A percentile compares a stretch with the other conserved stretches of the same genome.
These are phyloP conservation scores for Eulemur mongoz DNA, from an alignment of 2,797 vertebrate species.

Conservation along the genomic window DNA sequence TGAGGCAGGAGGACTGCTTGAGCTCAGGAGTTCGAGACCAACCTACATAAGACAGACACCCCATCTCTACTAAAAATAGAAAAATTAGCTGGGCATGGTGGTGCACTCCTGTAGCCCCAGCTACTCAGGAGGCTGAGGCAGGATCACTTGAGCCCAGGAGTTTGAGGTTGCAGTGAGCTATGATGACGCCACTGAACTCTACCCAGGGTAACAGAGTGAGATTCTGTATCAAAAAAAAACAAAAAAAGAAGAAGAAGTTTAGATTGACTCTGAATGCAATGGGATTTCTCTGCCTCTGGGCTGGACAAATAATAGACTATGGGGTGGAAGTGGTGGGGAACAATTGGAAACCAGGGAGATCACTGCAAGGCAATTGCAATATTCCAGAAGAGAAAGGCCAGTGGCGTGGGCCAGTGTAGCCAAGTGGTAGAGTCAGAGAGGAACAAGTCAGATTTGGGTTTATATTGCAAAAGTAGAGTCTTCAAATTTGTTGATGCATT, in stretches of 20 bases:
- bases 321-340: rapidly evolving
- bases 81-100: no score
- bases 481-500: neutral
- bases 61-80: no score
- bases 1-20: no score
- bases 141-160: no score
- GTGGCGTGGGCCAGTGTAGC: neutral
- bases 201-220: no score
- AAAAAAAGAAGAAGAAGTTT: neutral
- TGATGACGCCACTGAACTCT: no score
- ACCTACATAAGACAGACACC: no score
- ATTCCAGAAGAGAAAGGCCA: neutral
- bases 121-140: no score
- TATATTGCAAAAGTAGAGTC: neutral
- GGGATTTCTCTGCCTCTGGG: neutral
- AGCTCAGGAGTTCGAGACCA: no score
- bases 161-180: no score
- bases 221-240: no score
- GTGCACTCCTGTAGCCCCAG: no score
- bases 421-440: neutral
- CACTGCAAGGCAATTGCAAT: neutral
- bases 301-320: neutral
- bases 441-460: neutral
- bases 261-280: neutral
- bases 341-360: neutral